phyloP scores from a whole-genome alignment of 2,113 vertebrate genomes.

The Nyctereutes procyonoides region DNA sequence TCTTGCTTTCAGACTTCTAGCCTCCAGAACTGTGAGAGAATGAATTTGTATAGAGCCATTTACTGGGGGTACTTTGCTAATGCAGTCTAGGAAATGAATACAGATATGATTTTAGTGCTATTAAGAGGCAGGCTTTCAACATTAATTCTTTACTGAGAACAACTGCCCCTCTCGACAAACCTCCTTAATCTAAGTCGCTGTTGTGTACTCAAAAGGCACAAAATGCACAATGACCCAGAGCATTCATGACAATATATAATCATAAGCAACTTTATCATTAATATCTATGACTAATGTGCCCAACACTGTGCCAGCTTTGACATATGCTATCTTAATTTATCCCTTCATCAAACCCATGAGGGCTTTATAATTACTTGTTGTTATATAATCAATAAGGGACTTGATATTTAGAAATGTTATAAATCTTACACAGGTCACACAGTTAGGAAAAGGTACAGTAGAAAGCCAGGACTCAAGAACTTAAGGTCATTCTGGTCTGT shows the following conservation, averaged over 20 bases:
- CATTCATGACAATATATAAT: background rate
- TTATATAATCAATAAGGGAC: background rate
- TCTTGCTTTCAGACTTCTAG: background rate
- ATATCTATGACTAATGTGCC: background rate
- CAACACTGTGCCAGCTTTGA: background rate
- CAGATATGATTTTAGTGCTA: background rate
- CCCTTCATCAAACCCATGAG: background rate
- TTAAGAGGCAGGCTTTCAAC: background rate
- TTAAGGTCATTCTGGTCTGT: background rate
- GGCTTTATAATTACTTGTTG: background rate
- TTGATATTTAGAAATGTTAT: background rate
- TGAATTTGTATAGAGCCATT: background rate
- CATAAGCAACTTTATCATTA: background rate
- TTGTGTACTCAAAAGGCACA: background rate
- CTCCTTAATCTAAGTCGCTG: background rate
- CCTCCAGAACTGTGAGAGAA: background rate
- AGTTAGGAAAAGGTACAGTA: background rate
- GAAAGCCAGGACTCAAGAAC: background rate
- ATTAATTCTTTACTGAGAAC: background rate
- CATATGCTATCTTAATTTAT: background rate
- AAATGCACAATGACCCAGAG: background rate
- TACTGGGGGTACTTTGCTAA: background rate
- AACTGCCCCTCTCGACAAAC: background rate
- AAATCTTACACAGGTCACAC: background rate
- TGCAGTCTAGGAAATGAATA: background rate